A percentile compares a stretch with the other conserved stretches of the same genome.
phyloP scores from a whole-genome alignment of 2,797 vertebrate genomes.

The Decapterus maruadsi region DNA sequence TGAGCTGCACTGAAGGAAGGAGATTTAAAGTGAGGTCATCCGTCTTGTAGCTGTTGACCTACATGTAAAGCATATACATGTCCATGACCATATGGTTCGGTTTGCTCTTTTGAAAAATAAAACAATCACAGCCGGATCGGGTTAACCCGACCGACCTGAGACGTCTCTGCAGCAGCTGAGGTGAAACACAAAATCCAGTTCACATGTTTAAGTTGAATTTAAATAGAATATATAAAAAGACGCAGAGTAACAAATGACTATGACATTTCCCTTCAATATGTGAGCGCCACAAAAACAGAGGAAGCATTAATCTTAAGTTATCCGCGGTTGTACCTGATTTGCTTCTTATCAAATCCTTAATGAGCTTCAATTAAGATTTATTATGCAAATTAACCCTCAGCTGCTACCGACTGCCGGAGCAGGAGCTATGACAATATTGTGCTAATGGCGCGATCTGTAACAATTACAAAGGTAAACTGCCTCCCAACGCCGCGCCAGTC shows the following conservation, averaged over 20 bases:
- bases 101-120: slow-evolving; percentile 61
- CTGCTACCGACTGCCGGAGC: slow-evolving; percentile 84
- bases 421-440: slow-evolving; percentile 86
- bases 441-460: slow-evolving; percentile 88
- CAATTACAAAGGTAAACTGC: slow-evolving; percentile 88
- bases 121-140: slow-evolving; percentile 75
- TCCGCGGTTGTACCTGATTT: slow-evolving; percentile 86
- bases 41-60: slow-evolving; percentile 78
- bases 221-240: background rate
- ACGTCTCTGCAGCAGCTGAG: slow-evolving; percentile 62
- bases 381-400: slow-evolving; percentile 89
- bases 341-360: slow-evolving; percentile 89
- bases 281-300: slow-evolving; percentile 54
- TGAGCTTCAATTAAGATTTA: slow-evolving; percentile 90
- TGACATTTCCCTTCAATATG: slow-evolving; percentile 56
- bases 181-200: background rate
- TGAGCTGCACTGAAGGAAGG: background rate
- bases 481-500: slow-evolving; percentile 57
- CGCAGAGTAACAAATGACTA: slow-evolving; percentile 24
- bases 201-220: slow-evolving; percentile 7
- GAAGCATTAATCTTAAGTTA: slow-evolving; percentile 84
- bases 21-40: slow-evolving; percentile 68
- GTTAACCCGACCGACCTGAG: slow-evolving; percentile 71
- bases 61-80: slow-evolving; percentile 63
- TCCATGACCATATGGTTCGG: slow-evolving; percentile 76